These are phyloP conservation scores for Notocelia uddmanniana DNA, from an alignment of 2,888 invertebrate species.

Conservation along the genomic window DNA sequence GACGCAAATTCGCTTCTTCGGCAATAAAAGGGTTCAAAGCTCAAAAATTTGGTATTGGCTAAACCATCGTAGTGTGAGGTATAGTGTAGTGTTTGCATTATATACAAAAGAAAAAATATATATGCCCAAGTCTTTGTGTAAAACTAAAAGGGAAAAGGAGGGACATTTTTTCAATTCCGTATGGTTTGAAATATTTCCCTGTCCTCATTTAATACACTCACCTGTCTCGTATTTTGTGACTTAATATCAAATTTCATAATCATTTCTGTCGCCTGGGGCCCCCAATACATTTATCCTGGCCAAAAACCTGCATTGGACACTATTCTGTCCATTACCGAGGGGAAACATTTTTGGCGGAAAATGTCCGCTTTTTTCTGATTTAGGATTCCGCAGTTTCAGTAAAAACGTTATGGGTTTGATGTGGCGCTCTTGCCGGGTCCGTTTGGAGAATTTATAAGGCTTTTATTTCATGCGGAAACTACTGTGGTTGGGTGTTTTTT, in stretches of 20 bases:
- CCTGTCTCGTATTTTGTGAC: neutral
- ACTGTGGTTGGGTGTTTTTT: neutral
- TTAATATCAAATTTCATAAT: slow-evolving; percentile 39
- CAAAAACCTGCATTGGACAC: slow-evolving; percentile 56
- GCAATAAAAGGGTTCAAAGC: too few species aligned
- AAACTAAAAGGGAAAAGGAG: too few species aligned
- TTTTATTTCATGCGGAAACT: slow-evolving; percentile 14
- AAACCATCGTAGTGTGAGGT: too few species aligned
- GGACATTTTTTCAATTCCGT: neutral
- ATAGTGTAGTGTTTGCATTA: too few species aligned
- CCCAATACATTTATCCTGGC: slow-evolving; percentile 23
- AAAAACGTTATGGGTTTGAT: slow-evolving; percentile 35
- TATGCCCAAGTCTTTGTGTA: too few species aligned
- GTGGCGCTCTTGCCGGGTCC: slow-evolving; percentile 1
- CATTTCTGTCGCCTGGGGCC: slow-evolving; percentile 13
- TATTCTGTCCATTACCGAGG: slow-evolving; percentile 54
- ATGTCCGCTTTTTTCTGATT: slow-evolving; percentile 35
- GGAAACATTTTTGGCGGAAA: slow-evolving; percentile 29
- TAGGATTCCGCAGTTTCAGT: slow-evolving; percentile 29
- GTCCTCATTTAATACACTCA: slow-evolving; percentile 4
- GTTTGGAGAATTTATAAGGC: slow-evolving; percentile 18
- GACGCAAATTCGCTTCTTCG: too few species aligned
- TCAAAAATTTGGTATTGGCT: too few species aligned
- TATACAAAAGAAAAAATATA: too few species aligned
- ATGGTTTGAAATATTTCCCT: neutral